Conservation (phyloP, 2,888 invertebrate species). For the Cephus rjabovi region DNA sequence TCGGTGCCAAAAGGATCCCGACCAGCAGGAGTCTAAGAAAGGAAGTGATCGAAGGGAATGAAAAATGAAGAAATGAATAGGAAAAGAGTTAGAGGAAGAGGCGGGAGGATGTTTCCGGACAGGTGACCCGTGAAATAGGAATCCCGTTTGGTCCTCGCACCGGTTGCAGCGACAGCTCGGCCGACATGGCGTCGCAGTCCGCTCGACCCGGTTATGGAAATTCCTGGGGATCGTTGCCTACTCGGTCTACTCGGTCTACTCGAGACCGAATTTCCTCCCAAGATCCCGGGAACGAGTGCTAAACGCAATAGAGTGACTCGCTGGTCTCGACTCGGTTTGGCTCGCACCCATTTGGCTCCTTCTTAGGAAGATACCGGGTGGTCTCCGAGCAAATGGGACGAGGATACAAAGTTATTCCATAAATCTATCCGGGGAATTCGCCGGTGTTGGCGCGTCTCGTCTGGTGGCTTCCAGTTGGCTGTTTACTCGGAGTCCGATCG, state of each 20-base stretch:
- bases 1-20: too few relatives aligned
- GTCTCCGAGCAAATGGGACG: too few relatives aligned
- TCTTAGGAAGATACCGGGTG: too few relatives aligned
- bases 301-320: too few relatives aligned
- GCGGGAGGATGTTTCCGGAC: slow-evolving; percentile 46
- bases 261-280: slow-evolving; percentile 17
- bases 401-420: too few relatives aligned
- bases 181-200: slow-evolving; percentile 52
- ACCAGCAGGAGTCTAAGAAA: too few relatives aligned
- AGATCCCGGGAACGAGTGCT: slow-evolving; percentile 1
- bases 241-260: slow-evolving; percentile 1
- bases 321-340: too few relatives aligned
- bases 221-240: slow-evolving; percentile 39
- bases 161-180: slow-evolving; percentile 62
- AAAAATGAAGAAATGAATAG: slow-evolving; percentile 14
- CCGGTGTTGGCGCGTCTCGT: too few relatives aligned
- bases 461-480: slow-evolving; percentile 17
- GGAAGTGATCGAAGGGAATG: too few relatives aligned
- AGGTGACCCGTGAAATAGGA: slow-evolving; percentile 59
- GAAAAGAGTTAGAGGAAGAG: slow-evolving; percentile 14
- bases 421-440: too few relatives aligned
- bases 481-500: slow-evolving; percentile 47
- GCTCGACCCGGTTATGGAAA: slow-evolving; percentile 57
- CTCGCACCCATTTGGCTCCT: too few relatives aligned
- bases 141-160: slow-evolving; percentile 46